phyloP scores from a whole-genome alignment of 1,140 invertebrate species.

The Galleria mellonella region DNA sequence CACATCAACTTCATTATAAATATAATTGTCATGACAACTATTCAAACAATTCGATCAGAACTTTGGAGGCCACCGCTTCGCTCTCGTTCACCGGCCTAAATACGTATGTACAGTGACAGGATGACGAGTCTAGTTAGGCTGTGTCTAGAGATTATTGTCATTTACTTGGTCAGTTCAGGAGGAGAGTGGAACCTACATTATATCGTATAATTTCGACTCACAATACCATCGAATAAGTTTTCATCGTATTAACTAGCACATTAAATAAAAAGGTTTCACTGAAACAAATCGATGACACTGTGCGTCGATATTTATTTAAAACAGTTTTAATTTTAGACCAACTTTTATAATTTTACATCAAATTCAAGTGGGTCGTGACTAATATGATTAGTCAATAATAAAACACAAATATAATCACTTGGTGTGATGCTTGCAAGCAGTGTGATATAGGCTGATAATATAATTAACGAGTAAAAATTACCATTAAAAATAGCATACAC shows the following conservation, averaged over 20 bases:
- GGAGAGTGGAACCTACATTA: conserved; percentile 29
- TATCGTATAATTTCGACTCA: conserved; percentile 3
- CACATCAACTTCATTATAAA: too few relatives aligned
- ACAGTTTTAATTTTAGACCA: conserved; percentile 27
- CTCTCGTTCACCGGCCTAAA: conserved; percentile 19
- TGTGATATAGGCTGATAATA: conserved; percentile 51
- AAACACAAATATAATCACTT: conserved; percentile 53
- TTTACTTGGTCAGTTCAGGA: conserved; percentile 59
- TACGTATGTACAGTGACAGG: conserved; percentile 34
- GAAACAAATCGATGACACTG: conserved; percentile 8
- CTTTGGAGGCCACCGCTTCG: conserved; percentile 21
- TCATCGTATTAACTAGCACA: not conserved
- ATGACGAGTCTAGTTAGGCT: conserved; percentile 50
- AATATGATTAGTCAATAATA: conserved; percentile 28
- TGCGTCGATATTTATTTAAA: conserved; percentile 23
- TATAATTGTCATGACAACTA: too few relatives aligned
- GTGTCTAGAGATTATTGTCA: conserved; percentile 68
- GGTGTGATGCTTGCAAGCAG: conserved; percentile 57
- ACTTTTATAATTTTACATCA: conserved; percentile 33
- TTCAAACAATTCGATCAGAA: too few relatives aligned
- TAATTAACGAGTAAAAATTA: conserved; percentile 44
- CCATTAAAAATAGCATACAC: conserved; percentile 56
- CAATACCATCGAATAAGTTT: conserved; percentile 10
- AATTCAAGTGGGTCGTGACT: conserved; percentile 28
- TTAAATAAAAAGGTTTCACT: conserved; percentile 7